Percentiles rank a stretch among this genome's conserved stretches.
Evolutionary conservation across 2,797 vertebrate species (phyloP).

Genomic region (Tarsius wallacei): DNA sequence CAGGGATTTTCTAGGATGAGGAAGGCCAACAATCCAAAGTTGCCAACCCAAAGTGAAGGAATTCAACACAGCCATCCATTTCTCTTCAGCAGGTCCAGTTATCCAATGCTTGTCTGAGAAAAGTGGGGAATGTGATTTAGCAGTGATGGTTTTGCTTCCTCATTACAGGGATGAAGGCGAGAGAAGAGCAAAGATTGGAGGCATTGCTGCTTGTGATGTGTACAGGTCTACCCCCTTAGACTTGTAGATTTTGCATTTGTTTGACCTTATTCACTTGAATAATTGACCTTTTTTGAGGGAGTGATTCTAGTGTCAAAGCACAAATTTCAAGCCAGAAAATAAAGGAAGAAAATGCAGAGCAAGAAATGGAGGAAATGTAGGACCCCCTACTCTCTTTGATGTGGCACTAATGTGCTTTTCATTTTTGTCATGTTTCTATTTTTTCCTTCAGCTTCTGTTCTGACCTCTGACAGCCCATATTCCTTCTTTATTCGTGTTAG

Average conservation of each 20-base stretch:
- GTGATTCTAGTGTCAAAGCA: neutral
- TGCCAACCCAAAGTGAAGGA: neutral
- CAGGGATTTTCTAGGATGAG: accelerated
- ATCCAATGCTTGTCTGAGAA: accelerated
- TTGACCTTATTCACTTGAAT: no score
- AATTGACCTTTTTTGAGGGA: no score
- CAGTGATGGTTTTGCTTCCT: neutral
- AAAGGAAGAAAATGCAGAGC: neutral
- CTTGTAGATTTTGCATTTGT: no score
- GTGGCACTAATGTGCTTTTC: neutral
- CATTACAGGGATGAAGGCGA: neutral
- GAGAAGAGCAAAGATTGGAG: no score
- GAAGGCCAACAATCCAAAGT: neutral
- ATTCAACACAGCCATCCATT: no score
- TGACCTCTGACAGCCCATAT: accelerated
- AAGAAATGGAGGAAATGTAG: neutral
- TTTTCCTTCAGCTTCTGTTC: neutral
- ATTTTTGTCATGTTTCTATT: accelerated
- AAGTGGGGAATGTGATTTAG: neutral
- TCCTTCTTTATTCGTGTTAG: neutral
- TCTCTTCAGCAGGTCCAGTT: no score
- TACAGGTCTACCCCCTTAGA: no score
- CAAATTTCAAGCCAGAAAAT: neutral
- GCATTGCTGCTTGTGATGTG: no score
- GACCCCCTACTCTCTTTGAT: neutral